Evolutionary conservation across 2,113 vertebrate species (phyloP).

Genomic region (Irena cyanogastra): DNA sequence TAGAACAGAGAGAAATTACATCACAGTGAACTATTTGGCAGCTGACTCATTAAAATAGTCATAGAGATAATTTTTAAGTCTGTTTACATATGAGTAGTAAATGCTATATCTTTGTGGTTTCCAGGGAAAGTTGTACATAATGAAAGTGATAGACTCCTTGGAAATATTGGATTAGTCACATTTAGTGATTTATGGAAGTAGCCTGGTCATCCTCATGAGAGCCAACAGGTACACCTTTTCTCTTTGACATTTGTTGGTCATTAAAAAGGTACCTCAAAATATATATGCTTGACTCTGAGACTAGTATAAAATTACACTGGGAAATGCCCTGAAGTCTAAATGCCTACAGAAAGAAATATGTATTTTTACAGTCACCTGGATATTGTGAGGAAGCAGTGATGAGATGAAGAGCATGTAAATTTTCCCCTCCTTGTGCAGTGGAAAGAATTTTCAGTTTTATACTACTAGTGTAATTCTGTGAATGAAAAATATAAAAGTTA

Average conservation of each 20-base stretch:
- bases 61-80: not conserved
- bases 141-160: not conserved
- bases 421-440: not conserved
- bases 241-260: not conserved
- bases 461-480: not conserved
- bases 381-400: not conserved
- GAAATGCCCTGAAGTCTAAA: not conserved
- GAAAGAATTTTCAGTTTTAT: not conserved
- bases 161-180: not conserved
- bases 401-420: not conserved
- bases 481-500: not conserved
- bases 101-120: not conserved
- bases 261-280: not conserved
- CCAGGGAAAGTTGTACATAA: not conserved
- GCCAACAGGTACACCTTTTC: not conserved
- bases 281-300: not conserved
- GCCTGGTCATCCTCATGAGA: not conserved
- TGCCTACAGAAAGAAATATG: not conserved
- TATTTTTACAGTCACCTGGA: not conserved
- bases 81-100: not conserved
- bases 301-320: not conserved
- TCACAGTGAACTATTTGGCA: not conserved
- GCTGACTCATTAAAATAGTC: not conserved
- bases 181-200: not conserved
- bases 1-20: not conserved